Base-by-base conservation (phyloP, 1,140 invertebrate species). In the Tetramorium alpestre region DNA sequence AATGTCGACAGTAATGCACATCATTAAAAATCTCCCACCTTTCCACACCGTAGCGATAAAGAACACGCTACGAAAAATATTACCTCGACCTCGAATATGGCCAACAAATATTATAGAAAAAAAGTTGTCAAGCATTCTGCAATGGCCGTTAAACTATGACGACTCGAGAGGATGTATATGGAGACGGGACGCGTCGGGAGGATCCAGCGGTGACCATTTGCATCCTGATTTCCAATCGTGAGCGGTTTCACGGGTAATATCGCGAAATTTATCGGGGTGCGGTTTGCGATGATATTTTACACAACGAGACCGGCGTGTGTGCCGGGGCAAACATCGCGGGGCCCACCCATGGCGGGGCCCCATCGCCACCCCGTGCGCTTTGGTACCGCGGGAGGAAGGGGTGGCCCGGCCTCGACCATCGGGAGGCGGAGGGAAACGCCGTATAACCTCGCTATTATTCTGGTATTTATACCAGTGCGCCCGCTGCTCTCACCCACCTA, bases 281-380 rank as follows among this genome's bases (percentile, higher is more conserved):
- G 90, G 89, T 93, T 93, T 77, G 93, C 91, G 93, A 94, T 94
- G 93, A 94, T 94, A 94, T 94, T 94, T 94, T 94, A 93, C 93
- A 88, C 93, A 91, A 58, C 51, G 58, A 73, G 73, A 54, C 56
- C 80, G 87, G 58, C 84, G 78, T 70, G 82, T 60, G 56, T 77
- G 82, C 58, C 51, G 87, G 81, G 51, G 54, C 41, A 41, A 44
- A 41, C 54, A 69, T 82, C 86, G 89, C 91, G 85, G 84, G 88
- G 93, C 90, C 93, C 93, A 93, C 93, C 93, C 93, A 94, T 94
- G 93, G 93, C 80, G 93, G 92, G 88, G 67, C 87, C 69, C 82
- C 86, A 70, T 87, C 93, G 90, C 93, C 91, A 93, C 92, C 93
- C 92, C 92, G 93, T 94, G 93, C 91, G 91, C 33, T 94, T 93